Conservation (phyloP, 2,113 vertebrate species). For the Pampusana beccarii region DNA sequence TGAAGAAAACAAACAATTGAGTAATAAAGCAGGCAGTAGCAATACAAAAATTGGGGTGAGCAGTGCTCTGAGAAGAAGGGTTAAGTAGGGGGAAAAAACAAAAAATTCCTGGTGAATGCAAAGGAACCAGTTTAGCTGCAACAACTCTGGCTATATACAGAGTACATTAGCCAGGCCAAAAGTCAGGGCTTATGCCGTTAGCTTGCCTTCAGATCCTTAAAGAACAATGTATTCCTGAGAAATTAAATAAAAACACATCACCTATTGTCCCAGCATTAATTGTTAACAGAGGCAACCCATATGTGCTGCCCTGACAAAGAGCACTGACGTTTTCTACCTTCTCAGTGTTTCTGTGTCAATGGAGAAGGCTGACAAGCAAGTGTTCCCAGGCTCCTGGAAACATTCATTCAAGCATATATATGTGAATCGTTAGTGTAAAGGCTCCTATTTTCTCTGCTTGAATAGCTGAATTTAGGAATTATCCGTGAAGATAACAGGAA, state of each 20-base stretch:
- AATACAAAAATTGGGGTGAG: background rate
- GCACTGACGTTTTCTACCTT: rapidly evolving
- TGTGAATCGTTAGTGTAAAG: background rate
- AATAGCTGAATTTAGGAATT: background rate
- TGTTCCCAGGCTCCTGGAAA: background rate
- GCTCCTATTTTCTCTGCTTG: background rate
- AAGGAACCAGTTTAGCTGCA: background rate
- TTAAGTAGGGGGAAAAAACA: background rate
- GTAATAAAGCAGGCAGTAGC: background rate
- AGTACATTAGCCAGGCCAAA: background rate
- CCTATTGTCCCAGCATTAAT: background rate
- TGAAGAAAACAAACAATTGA: background rate
- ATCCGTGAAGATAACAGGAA: background rate
- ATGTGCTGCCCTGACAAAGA: slow-evolving; percentile 18
- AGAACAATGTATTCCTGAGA: background rate
- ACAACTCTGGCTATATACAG: background rate
- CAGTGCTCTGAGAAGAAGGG: background rate
- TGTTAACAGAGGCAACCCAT: background rate
- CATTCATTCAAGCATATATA: background rate
- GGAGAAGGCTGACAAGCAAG: background rate
- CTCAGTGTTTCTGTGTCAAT: background rate
- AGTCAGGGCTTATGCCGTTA: background rate
- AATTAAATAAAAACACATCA: background rate
- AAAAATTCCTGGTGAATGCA: background rate
- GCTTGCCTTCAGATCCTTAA: background rate